Conservation (phyloP, 2,797 vertebrate genomes). For the Protosalanx chinensis region DNA sequence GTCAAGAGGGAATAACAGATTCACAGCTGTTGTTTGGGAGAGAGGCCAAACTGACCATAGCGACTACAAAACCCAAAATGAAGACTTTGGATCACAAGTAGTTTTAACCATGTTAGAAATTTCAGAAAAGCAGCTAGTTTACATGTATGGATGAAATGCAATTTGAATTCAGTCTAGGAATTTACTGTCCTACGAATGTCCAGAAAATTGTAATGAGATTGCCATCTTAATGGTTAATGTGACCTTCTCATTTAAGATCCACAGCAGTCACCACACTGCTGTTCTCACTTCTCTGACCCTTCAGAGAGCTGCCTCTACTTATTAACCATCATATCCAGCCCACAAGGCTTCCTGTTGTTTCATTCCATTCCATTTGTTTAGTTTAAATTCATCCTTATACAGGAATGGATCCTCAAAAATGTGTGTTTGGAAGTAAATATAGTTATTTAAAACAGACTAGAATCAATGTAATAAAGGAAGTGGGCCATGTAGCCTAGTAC, state of each 20-base stretch:
- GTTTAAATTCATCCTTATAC: no score
- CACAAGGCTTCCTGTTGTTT: slow-evolving; percentile 13
- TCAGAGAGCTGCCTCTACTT: slow-evolving; percentile 25
- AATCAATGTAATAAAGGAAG: background rate
- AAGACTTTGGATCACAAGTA: background rate
- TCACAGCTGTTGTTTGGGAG: slow-evolving; percentile 33
- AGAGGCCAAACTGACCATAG: slow-evolving; percentile 22
- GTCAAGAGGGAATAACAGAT: slow-evolving; percentile 37
- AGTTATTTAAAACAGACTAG: background rate
- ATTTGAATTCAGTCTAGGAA: background rate
- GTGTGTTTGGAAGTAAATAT: background rate
- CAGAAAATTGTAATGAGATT: background rate
- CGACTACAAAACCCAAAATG: background rate
- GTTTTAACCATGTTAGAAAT: background rate
- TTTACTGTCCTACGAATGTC: background rate
- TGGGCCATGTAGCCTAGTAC: background rate
- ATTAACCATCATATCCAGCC: slow-evolving; percentile 24
- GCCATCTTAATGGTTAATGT: background rate
- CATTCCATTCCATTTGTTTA: no score
- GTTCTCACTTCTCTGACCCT: slow-evolving; percentile 9
- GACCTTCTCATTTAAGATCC: slow-evolving; percentile 11
- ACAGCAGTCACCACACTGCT: background rate
- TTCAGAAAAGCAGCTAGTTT: background rate
- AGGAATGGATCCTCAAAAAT: no score
- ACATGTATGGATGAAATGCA: background rate